phyloP scores from a whole-genome alignment of 2,888 invertebrate genomes.

The Agapostemon virescens region DNA sequence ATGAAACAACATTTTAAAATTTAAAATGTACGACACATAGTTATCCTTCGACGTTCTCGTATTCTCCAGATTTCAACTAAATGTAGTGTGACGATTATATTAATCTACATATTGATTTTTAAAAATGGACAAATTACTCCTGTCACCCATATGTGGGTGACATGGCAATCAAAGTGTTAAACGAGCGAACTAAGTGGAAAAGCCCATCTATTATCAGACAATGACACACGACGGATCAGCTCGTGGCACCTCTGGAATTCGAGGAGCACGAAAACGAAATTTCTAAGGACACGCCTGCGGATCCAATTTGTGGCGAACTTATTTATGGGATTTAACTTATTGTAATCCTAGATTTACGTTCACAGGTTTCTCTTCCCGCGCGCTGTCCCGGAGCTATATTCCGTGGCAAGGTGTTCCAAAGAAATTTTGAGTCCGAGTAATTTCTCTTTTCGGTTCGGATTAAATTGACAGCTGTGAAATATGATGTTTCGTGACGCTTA shows the following conservation, averaged over 20 bases:
- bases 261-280: background rate
- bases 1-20: no score
- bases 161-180: no score
- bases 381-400: background rate
- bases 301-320: background rate
- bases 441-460: slow-evolving; percentile 33
- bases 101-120: no score
- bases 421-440: slow-evolving; percentile 27
- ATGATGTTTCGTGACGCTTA: slow-evolving; percentile 16
- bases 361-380: slow-evolving; percentile 12
- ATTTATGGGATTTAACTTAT: background rate
- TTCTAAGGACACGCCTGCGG: background rate
- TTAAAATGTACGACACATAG: no score
- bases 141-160: no score
- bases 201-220: slow-evolving; percentile 2
- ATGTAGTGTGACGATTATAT: no score
- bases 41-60: no score
- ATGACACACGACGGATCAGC: background rate
- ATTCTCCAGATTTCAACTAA: no score
- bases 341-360: background rate
- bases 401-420: background rate
- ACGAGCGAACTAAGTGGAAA: background rate
- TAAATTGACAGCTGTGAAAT: slow-evolving; percentile 28
- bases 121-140: no score
- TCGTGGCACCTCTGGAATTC: background rate